These are phyloP conservation scores for Cairina moschata DNA, from an alignment of 2,113 vertebrate species.

Conservation along the genomic window DNA sequence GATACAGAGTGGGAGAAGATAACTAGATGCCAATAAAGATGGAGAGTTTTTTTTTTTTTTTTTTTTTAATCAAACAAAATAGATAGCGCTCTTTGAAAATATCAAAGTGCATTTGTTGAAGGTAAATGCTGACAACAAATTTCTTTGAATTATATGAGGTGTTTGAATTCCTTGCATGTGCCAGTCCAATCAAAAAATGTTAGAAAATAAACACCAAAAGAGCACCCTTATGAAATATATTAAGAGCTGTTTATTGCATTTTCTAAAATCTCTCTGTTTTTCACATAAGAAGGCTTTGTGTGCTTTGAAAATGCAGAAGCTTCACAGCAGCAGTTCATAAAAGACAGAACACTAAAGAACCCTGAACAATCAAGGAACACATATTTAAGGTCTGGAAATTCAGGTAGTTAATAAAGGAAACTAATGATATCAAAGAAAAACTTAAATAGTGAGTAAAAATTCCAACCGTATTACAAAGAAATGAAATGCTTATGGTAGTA, in stretches of 20 bases:
- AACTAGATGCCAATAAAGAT: background rate
- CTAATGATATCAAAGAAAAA: background rate
- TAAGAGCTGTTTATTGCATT: background rate
- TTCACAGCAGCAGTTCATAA: background rate
- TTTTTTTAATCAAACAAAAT: background rate
- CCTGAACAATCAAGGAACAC: background rate
- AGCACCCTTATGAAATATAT: background rate
- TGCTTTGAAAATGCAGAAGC: slow-evolving; percentile 5
- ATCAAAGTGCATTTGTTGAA: slow-evolving; percentile 17
- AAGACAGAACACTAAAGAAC: background rate
- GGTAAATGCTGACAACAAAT: background rate
- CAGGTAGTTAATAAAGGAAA: background rate
- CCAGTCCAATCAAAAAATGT: background rate
- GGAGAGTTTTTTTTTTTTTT: background rate
- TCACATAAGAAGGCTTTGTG: background rate
- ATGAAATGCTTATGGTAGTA: background rate
- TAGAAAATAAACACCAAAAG: background rate
- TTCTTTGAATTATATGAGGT: background rate
- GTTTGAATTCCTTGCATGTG: background rate
- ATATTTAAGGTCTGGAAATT: background rate
- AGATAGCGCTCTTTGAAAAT: background rate
- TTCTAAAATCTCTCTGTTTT: background rate
- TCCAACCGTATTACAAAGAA: background rate
- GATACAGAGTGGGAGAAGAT: background rate
- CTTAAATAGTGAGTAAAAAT: background rate